Evolutionary conservation across 1,140 invertebrate species (phyloP).

Genomic region (Gryon sp.): DNA sequence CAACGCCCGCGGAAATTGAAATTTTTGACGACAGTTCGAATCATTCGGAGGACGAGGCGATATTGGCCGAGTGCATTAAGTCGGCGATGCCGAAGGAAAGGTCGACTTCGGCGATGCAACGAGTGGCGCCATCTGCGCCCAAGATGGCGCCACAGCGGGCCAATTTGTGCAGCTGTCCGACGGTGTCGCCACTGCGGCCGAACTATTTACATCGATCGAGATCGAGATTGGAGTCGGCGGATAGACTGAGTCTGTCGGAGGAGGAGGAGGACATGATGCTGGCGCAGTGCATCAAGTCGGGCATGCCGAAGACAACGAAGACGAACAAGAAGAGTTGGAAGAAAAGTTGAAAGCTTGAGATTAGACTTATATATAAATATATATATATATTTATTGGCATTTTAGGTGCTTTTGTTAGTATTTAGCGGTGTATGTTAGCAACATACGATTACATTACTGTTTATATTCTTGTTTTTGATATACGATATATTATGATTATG

Average conservation of each 20-base stretch:
- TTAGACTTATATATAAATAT: not conserved
- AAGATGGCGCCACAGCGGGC: constrained; percentile 7
- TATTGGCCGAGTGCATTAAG: constrained; percentile 69
- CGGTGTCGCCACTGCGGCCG: constrained; percentile 27
- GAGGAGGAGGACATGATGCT: constrained; percentile 74
- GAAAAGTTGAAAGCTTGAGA: constrained; percentile 16
- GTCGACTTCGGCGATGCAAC: not conserved
- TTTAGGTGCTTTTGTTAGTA: constrained; percentile 12
- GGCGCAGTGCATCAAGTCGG: constrained; percentile 72
- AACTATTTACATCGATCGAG: constrained; percentile 35
- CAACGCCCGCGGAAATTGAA: constrained; percentile 52
- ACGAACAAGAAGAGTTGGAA: constrained; percentile 36
- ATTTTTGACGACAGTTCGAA: constrained; percentile 70
- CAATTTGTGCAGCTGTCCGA: constrained; percentile 49
- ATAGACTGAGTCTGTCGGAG: constrained; percentile 68
- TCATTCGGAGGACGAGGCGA: constrained; percentile 72
- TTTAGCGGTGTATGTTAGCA: too few species aligned
- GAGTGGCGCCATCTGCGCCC: not conserved
- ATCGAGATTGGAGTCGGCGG: constrained; percentile 51
- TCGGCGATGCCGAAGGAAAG: constrained; percentile 71
- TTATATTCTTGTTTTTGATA: too few species aligned
- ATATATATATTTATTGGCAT: constrained; percentile 21
- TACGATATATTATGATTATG: too few species aligned
- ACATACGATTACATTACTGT: too few species aligned
- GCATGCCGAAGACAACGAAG: constrained; percentile 70